phyloP scores from a whole-genome alignment of 2,888 invertebrate genomes.

The Hybos culiciformis region DNA sequence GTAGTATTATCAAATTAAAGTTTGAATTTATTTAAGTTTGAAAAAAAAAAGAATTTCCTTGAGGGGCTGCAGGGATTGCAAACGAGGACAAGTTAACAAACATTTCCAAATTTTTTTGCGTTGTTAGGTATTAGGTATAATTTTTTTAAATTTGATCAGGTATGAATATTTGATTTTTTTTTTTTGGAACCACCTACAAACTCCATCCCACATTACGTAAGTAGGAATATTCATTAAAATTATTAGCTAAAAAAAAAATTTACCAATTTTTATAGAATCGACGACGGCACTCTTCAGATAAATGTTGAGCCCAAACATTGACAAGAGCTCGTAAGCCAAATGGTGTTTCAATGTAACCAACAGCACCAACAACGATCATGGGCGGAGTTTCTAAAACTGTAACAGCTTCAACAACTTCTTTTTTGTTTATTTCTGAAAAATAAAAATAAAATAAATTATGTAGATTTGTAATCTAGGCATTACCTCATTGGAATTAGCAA shows the following conservation, averaged over 20 bases:
- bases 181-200: no score
- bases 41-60: no score
- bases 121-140: constrained; percentile 33
- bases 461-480: neutral
- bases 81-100: no score
- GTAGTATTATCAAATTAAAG: no score
- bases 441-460: constrained; percentile 10
- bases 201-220: neutral
- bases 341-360: constrained; percentile 98
- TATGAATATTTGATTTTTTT: no score
- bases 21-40: no score
- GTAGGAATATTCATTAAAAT: neutral
- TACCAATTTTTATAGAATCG: constrained; percentile 99
- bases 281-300: constrained; percentile 95
- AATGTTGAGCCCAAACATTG: constrained; percentile 97
- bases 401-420: constrained; percentile 98
- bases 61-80: no score
- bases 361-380: constrained; percentile 93
- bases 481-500: neutral
- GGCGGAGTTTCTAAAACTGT: constrained; percentile 97
- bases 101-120: no score
- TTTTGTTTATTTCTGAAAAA: constrained; percentile 90
- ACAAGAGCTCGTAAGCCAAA: constrained; percentile 89
- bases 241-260: constrained; percentile 22
- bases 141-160: constrained; percentile 28